phyloP scores from a whole-genome alignment of 2,797 vertebrate genomes.

The Lagorchestes hirsutus region DNA sequence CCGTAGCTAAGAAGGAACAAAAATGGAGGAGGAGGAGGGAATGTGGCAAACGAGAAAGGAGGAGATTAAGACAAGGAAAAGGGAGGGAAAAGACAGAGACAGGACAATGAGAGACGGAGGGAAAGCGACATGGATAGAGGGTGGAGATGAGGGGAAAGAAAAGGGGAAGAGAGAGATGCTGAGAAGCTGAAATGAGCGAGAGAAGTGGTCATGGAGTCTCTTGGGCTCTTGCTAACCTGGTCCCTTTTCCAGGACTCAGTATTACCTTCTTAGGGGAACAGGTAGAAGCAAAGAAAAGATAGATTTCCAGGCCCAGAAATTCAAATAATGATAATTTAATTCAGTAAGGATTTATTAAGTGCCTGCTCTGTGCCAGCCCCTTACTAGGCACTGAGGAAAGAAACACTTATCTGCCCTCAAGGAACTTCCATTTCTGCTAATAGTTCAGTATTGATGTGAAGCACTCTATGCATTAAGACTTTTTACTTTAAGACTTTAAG shows the following conservation, averaged over 20 bases:
- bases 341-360: not conserved
- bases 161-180: not conserved
- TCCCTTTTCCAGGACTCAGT: not conserved
- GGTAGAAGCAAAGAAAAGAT: not conserved
- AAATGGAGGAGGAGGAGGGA: not conserved
- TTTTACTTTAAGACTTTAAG: not conserved
- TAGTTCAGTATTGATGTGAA: not conserved
- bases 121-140: not conserved
- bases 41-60: not conserved
- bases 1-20: not conserved
- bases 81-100: constrained; percentile 6
- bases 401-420: not conserved
- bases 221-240: not conserved
- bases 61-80: not conserved
- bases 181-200: not conserved
- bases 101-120: not conserved
- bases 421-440: not conserved
- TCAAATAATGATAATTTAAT: not conserved
- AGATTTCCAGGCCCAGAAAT: not conserved
- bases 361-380: not conserved
- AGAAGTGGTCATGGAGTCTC: not conserved
- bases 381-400: not conserved
- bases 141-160: not conserved
- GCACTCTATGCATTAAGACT: not conserved
- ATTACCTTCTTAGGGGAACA: not conserved